Evolutionary conservation across 2,797 vertebrate species (phyloP).

Genomic region (Acrossocheilus wenchowensis): DNA sequence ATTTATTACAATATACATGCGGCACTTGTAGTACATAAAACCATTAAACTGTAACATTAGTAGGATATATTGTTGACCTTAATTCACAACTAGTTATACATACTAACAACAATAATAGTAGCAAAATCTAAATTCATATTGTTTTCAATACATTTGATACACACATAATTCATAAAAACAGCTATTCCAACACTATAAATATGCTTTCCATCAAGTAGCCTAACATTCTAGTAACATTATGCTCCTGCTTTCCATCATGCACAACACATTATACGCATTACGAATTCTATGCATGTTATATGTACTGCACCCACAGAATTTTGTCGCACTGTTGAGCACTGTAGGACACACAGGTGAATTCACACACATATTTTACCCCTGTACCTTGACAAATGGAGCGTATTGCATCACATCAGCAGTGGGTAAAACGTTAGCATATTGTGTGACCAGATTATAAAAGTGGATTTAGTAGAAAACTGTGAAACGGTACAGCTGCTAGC

Average conservation of each 20-base stretch:
- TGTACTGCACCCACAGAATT: neutral
- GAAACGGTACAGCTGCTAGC: conserved; percentile 58
- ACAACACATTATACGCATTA: neutral
- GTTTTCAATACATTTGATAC: neutral
- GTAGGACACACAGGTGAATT: conserved; percentile 32
- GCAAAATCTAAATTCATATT: neutral
- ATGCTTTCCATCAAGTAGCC: neutral
- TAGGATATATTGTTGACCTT: neutral
- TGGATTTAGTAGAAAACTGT: conserved; percentile 61
- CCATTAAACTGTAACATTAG: neutral
- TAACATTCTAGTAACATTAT: neutral
- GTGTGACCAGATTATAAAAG: conserved; percentile 59
- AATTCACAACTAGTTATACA: neutral
- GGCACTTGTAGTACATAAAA: neutral
- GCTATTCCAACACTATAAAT: neutral
- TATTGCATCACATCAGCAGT: conserved; percentile 59
- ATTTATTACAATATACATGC: neutral
- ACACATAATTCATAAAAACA: neutral
- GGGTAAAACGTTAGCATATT: conserved; percentile 62
- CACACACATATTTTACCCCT: conserved; percentile 48
- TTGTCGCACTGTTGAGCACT: conserved; percentile 30
- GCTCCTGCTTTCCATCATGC: neutral
- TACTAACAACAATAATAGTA: neutral
- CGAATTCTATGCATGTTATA: conserved; percentile 16
- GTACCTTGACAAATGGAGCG: conserved; percentile 56